phyloP scores from a whole-genome alignment of 2,797 vertebrate species.

The Hapalemur alaotrensis region DNA sequence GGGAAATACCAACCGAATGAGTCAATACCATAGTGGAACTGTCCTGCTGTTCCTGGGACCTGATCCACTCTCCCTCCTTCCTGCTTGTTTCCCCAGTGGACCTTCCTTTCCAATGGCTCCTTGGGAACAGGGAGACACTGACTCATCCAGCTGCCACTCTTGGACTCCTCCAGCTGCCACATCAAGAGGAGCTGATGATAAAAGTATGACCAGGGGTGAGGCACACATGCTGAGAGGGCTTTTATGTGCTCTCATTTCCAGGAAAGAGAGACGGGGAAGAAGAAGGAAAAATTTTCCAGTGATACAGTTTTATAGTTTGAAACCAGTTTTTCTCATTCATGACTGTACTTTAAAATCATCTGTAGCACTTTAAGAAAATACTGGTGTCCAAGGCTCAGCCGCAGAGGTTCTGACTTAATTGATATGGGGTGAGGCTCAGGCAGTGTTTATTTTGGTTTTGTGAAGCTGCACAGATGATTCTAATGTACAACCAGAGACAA shows the following conservation, averaged over 20 bases:
- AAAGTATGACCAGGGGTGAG: neutral
- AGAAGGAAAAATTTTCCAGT: neutral
- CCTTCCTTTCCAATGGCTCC: neutral
- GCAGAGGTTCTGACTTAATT: neutral
- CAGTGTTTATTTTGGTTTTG: neutral
- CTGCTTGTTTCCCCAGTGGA: neutral
- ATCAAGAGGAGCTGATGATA: neutral
- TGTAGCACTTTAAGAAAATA: neutral
- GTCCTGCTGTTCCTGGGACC: neutral
- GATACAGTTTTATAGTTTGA: neutral
- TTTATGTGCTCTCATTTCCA: neutral
- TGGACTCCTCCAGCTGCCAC: neutral
- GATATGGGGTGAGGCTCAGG: neutral
- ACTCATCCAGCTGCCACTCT: neutral
- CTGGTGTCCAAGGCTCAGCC: neutral
- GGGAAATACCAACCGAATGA: slow-evolving; percentile 8
- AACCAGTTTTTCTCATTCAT: neutral
- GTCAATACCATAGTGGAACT: neutral
- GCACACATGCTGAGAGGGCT: neutral
- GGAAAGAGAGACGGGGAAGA: neutral
- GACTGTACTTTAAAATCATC: neutral
- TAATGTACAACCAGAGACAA: neutral
- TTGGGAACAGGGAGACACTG: neutral
- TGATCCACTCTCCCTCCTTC: neutral
- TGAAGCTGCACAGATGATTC: neutral